A percentile compares a stretch with the other conserved stretches of the same genome.
phyloP scores from a whole-genome alignment of 2,888 invertebrate species.

The Sinotaia quadrata region DNA sequence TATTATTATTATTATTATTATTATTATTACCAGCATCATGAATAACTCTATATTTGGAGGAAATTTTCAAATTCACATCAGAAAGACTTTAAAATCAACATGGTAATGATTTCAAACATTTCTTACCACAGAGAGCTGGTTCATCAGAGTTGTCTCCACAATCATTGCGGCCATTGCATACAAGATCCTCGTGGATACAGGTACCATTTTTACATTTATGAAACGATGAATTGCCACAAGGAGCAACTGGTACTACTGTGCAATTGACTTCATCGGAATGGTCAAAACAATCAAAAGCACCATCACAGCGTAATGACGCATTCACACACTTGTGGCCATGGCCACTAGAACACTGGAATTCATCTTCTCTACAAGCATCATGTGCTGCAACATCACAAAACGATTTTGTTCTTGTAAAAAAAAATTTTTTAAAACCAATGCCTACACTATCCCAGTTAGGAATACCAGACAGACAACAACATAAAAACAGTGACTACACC shows the following conservation, averaged over 20 bases:
- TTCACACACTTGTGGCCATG: slow-evolving; percentile 80
- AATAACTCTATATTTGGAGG: no score
- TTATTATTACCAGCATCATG: no score
- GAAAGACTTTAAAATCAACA: background rate
- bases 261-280: slow-evolving; percentile 62
- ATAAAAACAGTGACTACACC: no score
- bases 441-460: no score
- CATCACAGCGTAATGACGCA: slow-evolving; percentile 80
- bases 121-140: slow-evolving; percentile 60
- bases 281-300: slow-evolving; percentile 71
- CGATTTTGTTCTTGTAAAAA: no score
- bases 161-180: slow-evolving; percentile 57
- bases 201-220: slow-evolving; percentile 59
- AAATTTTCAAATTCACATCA: no score
- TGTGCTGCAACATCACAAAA: slow-evolving; percentile 40
- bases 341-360: slow-evolving; percentile 81
- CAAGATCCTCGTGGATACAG: slow-evolving; percentile 54
- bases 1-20: no score
- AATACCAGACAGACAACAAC: no score
- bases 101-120: background rate
- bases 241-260: slow-evolving; percentile 27
- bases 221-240: slow-evolving; percentile 40
- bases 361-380: slow-evolving; percentile 63
- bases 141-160: slow-evolving; percentile 65
- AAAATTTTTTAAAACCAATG: no score